A percentile compares a stretch with the other conserved stretches of the same genome.
phyloP scores from a whole-genome alignment of 2,797 vertebrate genomes.

The Enteromius fasciolatus region DNA sequence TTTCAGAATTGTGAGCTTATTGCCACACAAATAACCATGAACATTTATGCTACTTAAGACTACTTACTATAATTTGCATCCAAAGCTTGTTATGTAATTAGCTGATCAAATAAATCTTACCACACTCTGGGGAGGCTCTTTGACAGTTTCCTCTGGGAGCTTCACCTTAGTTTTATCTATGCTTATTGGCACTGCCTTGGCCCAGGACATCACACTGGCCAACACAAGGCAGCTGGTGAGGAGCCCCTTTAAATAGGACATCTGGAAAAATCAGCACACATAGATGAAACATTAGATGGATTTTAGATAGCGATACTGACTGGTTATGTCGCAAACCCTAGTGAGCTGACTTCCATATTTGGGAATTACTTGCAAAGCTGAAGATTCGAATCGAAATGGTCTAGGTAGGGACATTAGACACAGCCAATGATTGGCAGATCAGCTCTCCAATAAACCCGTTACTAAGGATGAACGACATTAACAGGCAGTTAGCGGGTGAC shows the following conservation, averaged over 20 bases:
- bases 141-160: slow-evolving; percentile 72
- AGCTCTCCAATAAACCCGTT: slow-evolving; percentile 23
- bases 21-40: not conserved
- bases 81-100: not conserved
- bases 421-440: slow-evolving; percentile 15
- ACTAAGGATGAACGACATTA: slow-evolving; percentile 4
- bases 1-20: not conserved
- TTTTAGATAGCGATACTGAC: not conserved
- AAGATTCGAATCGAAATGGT: not conserved
- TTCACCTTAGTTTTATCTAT: slow-evolving; percentile 92
- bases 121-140: slow-evolving; percentile 82
- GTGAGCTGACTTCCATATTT: not conserved
- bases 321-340: not conserved
- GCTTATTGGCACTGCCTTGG: slow-evolving; percentile 89
- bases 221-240: slow-evolving; percentile 76
- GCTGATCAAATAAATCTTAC: slow-evolving; percentile 75
- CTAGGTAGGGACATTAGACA: not conserved
- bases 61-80: not conserved
- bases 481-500: not conserved
- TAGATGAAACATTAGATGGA: not conserved
- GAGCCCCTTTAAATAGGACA: slow-evolving; percentile 76
- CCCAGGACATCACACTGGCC: slow-evolving; percentile 74
- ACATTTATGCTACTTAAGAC: not conserved
- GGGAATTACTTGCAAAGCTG: not conserved
- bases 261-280: slow-evolving; percentile 75